phyloP scores from a whole-genome alignment of 2,797 vertebrate genomes.

The Leucoraja ocellata region DNA sequence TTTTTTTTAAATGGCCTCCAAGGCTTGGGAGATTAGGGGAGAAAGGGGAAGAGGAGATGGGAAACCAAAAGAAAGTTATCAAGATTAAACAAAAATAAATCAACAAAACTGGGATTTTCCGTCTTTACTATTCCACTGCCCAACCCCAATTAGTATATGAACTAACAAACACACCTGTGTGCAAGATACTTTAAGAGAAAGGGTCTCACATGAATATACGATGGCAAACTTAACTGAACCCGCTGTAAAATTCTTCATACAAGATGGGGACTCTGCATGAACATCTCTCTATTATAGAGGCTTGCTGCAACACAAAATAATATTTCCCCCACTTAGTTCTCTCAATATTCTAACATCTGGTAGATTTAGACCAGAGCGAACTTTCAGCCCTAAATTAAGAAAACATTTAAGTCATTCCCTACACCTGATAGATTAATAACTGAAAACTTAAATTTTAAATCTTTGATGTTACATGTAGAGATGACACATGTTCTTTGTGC shows the following conservation, averaged over 20 bases:
- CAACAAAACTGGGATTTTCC: no score
- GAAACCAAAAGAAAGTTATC: neutral
- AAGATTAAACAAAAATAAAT: neutral
- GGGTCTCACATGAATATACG: neutral
- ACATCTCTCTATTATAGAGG: neutral
- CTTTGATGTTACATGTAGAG: neutral
- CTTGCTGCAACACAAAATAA: neutral
- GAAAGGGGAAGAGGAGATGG: no score
- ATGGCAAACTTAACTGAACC: neutral
- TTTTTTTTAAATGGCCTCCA: no score
- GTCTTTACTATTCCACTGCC: neutral
- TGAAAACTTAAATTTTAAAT: neutral
- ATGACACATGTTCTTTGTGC: neutral
- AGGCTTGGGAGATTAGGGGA: no score
- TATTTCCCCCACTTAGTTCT: neutral
- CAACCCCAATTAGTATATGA: neutral
- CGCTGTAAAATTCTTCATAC: neutral
- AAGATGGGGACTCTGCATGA: neutral
- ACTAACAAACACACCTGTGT: neutral
- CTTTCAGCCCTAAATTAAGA: neutral
- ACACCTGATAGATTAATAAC: neutral
- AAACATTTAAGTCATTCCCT: neutral
- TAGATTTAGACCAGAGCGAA: neutral
- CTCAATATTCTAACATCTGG: neutral
- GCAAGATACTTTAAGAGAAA: neutral